Evolutionary conservation across 1,140 invertebrate species (phyloP).

Genomic region (Heliconius eleuchia): DNA sequence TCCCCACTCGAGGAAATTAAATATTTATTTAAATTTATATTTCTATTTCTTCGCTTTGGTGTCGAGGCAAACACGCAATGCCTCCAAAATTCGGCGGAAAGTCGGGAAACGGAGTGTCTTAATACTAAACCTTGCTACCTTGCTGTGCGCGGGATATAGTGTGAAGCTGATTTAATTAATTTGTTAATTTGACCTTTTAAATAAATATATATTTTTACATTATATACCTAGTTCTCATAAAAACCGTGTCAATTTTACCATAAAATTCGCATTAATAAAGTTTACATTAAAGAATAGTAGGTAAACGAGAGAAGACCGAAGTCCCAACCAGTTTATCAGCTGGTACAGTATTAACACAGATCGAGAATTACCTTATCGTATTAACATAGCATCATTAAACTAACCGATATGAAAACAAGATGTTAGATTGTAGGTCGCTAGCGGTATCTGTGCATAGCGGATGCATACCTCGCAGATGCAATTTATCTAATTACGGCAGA

Average conservation of each 20-base stretch:
- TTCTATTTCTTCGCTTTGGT: no score
- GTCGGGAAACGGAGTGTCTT: no score
- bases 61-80: no score
- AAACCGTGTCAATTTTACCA: not conserved
- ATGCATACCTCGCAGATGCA: conserved; percentile 23
- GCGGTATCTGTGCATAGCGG: conserved; percentile 28
- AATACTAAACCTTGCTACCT: no score
- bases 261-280: conserved; percentile 7
- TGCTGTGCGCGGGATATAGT: no score
- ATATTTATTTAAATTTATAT: no score
- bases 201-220: not conserved
- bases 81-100: no score
- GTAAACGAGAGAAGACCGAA: not conserved
- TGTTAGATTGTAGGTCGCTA: conserved; percentile 31
- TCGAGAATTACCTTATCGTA: not conserved
- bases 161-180: no score
- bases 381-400: conserved; percentile 19
- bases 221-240: not conserved
- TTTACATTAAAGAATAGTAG: not conserved
- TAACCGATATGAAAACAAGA: conserved; percentile 20
- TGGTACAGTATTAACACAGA: not conserved
- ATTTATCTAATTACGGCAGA: conserved; percentile 17
- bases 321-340: not conserved
- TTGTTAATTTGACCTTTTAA: no score
- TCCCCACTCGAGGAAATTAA: no score